phyloP scores from a whole-genome alignment of 2,888 invertebrate genomes.

The Lepas anatifera region DNA sequence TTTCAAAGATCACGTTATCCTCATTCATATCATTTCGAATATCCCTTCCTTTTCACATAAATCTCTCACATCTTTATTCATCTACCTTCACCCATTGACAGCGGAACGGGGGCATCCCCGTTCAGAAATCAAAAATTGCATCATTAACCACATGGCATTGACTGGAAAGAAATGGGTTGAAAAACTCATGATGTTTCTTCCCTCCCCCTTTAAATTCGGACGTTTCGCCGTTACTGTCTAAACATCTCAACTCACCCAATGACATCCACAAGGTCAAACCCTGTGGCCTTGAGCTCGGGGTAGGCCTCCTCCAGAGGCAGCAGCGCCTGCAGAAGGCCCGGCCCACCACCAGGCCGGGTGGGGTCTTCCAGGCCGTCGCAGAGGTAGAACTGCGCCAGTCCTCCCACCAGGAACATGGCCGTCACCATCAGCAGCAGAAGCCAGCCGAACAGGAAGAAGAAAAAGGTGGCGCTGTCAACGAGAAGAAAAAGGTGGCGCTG shows the following conservation, averaged over 20 bases:
- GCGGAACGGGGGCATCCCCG: background rate
- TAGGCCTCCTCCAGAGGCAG: background rate
- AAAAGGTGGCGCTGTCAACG: constrained; percentile 12
- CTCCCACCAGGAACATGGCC: constrained; percentile 1
- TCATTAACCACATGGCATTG: no score
- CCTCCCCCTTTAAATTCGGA: no score
- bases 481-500: no score
- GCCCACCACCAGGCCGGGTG: background rate
- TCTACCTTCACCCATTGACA: no score
- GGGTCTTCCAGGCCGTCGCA: background rate
- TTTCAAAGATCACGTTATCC: background rate
- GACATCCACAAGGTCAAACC: background rate
- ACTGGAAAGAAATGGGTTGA: no score
- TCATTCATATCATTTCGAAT: background rate
- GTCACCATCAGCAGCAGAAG: background rate
- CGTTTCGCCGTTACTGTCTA: no score
- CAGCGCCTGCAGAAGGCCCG: background rate
- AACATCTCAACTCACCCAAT: constrained; percentile 22
- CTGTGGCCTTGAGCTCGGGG: background rate
- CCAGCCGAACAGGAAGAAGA: constrained; percentile 14
- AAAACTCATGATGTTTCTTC: no score
- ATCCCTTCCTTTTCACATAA: no score
- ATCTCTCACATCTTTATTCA: no score
- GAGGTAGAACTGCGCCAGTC: constrained; percentile 8
- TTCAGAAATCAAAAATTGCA: no score